phyloP scores from a whole-genome alignment of 2,797 vertebrate species.

The Falco cherrug region DNA sequence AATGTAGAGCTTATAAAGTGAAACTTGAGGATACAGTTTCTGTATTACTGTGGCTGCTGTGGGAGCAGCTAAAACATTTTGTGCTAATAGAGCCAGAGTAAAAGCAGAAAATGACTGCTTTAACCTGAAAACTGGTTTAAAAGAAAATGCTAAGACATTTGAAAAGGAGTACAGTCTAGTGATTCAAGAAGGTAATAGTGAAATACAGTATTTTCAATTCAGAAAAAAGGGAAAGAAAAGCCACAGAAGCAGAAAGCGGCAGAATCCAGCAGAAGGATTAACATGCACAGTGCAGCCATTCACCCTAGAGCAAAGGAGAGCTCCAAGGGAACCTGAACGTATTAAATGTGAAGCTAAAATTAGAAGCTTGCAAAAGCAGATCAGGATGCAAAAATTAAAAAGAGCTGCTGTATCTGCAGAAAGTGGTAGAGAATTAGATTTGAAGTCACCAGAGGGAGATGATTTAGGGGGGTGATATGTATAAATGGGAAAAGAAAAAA shows the following conservation, averaged over 20 bases:
- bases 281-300: background rate
- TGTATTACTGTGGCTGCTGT: background rate
- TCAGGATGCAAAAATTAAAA: conserved; percentile 43
- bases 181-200: background rate
- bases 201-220: background rate
- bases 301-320: background rate
- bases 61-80: background rate
- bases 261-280: background rate
- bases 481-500: background rate
- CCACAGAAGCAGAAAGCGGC: background rate
- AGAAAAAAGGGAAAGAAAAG: background rate
- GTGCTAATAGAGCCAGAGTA: background rate
- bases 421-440: conserved; percentile 10
- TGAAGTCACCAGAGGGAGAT: conserved; percentile 16
- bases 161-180: background rate
- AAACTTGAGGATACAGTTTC: background rate
- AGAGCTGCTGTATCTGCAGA: conserved; percentile 46
- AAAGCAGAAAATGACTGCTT: background rate
- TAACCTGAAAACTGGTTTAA: background rate
- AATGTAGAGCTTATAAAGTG: background rate
- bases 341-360: conserved; percentile 32
- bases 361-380: conserved; percentile 27
- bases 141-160: background rate
- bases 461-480: background rate
- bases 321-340: conserved; percentile 8